Conservation (phyloP, 2,888 invertebrate genomes). For the Caenorhabditis zanzibari region DNA sequence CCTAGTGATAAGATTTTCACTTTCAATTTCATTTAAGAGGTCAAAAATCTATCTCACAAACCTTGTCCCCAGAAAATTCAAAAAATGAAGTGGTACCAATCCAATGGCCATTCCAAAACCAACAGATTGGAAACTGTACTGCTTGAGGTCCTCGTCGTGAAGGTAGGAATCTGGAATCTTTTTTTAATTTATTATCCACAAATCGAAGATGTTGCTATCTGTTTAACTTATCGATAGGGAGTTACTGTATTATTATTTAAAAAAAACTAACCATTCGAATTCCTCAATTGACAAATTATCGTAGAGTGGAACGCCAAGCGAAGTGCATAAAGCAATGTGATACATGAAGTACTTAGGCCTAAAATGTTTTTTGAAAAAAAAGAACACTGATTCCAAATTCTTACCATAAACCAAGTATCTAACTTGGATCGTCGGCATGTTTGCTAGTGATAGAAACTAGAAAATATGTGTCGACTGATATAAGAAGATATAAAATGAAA, state of each 20-base stretch:
- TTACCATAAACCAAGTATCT: constrained; percentile 56
- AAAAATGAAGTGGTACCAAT: constrained; percentile 60
- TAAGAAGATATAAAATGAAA: constrained; percentile 13
- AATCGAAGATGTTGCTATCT: too few species aligned
- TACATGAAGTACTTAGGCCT: constrained; percentile 63
- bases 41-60: constrained; percentile 1
- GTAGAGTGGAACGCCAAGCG: constrained; percentile 70
- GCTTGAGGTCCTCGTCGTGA: constrained; percentile 52
- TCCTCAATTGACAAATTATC: constrained; percentile 67
- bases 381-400: background rate
- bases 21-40: background rate
- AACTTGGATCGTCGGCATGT: constrained; percentile 33
- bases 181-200: background rate
- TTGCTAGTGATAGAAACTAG: constrained; percentile 30
- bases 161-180: constrained; percentile 61
- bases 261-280: constrained; percentile 61
- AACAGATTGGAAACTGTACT: constrained; percentile 66
- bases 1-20: background rate
- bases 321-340: constrained; percentile 68
- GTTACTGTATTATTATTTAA: too few species aligned
- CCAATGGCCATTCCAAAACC: constrained; percentile 66
- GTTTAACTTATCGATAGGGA: too few species aligned
- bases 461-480: constrained; percentile 1
- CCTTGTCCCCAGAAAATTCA: constrained; percentile 67
- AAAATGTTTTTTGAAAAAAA: background rate